Base-by-base conservation (phyloP, 2,113 vertebrate genomes). In the Stictonetta naevosa region DNA sequence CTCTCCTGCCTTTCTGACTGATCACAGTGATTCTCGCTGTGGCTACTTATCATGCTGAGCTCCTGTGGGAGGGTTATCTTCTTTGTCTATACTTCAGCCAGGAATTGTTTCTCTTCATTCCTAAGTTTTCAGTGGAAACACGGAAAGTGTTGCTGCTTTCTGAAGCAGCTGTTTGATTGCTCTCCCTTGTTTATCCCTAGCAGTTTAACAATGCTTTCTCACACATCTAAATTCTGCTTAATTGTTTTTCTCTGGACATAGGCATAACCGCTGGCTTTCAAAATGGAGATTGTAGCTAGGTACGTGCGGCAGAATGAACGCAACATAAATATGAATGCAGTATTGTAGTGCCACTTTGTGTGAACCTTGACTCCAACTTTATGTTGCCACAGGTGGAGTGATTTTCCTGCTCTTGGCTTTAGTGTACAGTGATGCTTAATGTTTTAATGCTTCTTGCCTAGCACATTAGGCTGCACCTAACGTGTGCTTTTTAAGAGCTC, bases 1-100 rank as follows among this genome's bases (percentile, higher is more conserved):
- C 98, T 99, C 98, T 99, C 98, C 98, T 99, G 98, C 98, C 99
- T 98, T 98, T 98, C 98, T 98, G 98, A 99, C 98, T 98, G 99
- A 99, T 99, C 97, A 92, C 98, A 97, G 96, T 8, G 97, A 96
- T 96, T 97, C 92, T 98, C 78, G 31, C 88, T 7, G 76, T 83
- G 92, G 97, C 97, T 97, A 95, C 97, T 98, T 95, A 97, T 98
- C 98, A 98, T 95, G 93, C 87, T 87, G n/a, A 73, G 91, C 94
- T 96, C 98, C 97, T 97, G 36, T 83, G 97, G 97, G 98, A 97
- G 95, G 74, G 75, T 82, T 81, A 76, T 95, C 93, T 69, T 94
- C 97, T 98, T 97, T 97, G 96, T 98, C 97, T 97, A 21, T n/a
- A 63, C 90, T 94, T 96, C 92, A 80, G 87, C 79, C 34, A n/a